These are phyloP conservation scores for Dromococcyx pavoninus DNA, from an alignment of 2,797 vertebrate species.

Conservation along the genomic window DNA sequence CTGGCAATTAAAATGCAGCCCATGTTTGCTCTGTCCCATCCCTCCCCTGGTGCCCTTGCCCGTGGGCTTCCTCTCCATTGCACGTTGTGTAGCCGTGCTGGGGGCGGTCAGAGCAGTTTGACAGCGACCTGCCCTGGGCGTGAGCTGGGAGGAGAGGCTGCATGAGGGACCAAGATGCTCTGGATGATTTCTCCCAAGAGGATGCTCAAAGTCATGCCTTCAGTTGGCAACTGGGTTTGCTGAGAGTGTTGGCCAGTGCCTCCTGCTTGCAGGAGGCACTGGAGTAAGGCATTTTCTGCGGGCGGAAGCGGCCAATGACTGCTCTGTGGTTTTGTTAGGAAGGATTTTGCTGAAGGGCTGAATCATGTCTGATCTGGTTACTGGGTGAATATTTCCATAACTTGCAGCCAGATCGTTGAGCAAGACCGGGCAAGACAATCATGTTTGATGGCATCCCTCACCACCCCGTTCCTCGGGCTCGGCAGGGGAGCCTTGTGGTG, in stretches of 20 bases:
- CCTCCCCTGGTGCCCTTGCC: rapidly evolving
- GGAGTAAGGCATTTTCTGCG: neutral
- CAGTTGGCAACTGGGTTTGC: neutral
- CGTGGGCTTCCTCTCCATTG: neutral
- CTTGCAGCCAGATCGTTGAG: conserved; percentile 50
- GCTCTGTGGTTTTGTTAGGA: conserved; percentile 61
- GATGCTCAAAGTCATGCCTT: neutral
- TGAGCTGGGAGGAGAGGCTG: neutral
- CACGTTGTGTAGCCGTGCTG: rapidly evolving
- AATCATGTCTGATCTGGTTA: conserved; percentile 70
- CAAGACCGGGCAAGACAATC: conserved; percentile 44
- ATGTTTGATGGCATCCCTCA: conserved; percentile 23
- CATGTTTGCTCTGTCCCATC: neutral
- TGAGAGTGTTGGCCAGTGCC: neutral
- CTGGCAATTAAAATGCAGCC: neutral
- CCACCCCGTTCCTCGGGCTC: neutral
- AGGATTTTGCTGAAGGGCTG: conserved; percentile 51
- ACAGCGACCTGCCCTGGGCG: neutral
- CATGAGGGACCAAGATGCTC: neutral
- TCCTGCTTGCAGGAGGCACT: conserved; percentile 21
- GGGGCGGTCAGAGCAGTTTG: neutral
- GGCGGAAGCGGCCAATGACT: conserved; percentile 3
- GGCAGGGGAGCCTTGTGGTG: neutral
- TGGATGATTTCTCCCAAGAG: neutral
- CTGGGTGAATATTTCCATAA: conserved; percentile 57